Conservation (phyloP, 2,113 vertebrate species). For the Gallinago media region DNA sequence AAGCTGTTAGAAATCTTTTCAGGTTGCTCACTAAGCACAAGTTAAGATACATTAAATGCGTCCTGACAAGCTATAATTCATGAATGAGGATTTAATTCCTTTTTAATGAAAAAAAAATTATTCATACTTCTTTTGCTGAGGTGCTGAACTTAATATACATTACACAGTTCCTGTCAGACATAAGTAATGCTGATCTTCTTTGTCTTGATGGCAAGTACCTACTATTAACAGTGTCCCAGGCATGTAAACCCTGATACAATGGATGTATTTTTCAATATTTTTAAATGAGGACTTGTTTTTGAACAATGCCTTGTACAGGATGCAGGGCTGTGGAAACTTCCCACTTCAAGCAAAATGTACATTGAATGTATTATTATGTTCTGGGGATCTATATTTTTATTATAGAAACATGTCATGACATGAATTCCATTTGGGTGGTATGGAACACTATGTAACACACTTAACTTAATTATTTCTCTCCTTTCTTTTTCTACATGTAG, state of each 20-base stretch:
- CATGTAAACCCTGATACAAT: neutral
- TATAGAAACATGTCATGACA: neutral
- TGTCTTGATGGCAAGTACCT: neutral
- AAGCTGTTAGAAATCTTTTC: slow-evolving; percentile 13
- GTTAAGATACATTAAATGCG: slow-evolving; percentile 39
- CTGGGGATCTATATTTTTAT: neutral
- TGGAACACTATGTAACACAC: neutral
- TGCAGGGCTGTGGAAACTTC: neutral
- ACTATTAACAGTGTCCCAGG: neutral
- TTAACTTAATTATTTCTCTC: neutral
- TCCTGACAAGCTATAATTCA: slow-evolving; percentile 40
- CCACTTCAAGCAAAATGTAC: neutral
- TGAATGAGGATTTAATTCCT: slow-evolving; percentile 55
- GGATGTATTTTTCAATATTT: neutral
- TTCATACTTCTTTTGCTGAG: slow-evolving; percentile 47
- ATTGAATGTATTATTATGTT: neutral
- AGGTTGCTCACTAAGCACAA: slow-evolving; percentile 8
- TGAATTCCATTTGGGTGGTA: neutral
- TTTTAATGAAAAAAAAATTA: slow-evolving; percentile 43
- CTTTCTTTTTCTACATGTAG: neutral
- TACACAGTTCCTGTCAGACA: neutral
- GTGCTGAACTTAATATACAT: slow-evolving; percentile 12
- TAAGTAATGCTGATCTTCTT: neutral
- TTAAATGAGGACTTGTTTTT: neutral
- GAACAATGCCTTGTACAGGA: neutral